Base-by-base conservation (phyloP, 1,140 invertebrate genomes). In the Cydia fagiglandana region DNA sequence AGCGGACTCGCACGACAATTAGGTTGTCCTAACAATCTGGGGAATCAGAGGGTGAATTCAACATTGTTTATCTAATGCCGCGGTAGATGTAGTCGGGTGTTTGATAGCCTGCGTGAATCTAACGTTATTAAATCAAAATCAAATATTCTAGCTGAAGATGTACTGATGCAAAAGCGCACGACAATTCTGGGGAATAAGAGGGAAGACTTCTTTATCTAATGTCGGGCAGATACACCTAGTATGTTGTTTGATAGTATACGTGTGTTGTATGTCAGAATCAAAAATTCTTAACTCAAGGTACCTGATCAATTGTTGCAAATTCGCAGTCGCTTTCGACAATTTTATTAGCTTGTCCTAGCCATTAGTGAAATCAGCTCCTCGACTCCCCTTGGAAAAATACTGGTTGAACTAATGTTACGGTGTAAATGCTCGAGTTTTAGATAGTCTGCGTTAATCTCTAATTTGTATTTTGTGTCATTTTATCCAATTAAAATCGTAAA, bases 1-100 rank as follows among this genome's bases (percentile, higher is more conserved):
- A 4, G 56, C 17, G 56, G 53, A 61, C 56, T 61, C 56, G 56
- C 56, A 61, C 56, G 56, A 61, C 56, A 61, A 61, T 61, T 61
- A 61, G 56, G 56, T 61, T 61, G 56, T 61, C 20, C 20, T 61
- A 61, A 61, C 56, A 61, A 61, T 61, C 56, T 17, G 20, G 4
- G 9, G 17, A 50, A 61, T 61, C 56, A 61, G n/a, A 61, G 56
- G 56, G 50, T 53, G 50, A 53, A 61, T 61, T 10, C 56, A 24
- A 24, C n/a, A 53, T 53, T 53, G 50, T 53, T 53, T 53, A 53
- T 53, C 50, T 53, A 53, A 53, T n/a, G 50, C n/a, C 50, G 56
- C 56, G 56, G 56, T 7, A 61, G 53, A 61, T 61, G 7, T 24
- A 61, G n/a, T 20, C 7, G n/a, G 15, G 53, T 61, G n/a, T 20